A percentile compares a stretch with the other conserved stretches of the same genome.
These are phyloP conservation scores for Venustaconcha ellipsiformis DNA, from an alignment of 1,140 invertebrate species.

Conservation along the genomic window DNA sequence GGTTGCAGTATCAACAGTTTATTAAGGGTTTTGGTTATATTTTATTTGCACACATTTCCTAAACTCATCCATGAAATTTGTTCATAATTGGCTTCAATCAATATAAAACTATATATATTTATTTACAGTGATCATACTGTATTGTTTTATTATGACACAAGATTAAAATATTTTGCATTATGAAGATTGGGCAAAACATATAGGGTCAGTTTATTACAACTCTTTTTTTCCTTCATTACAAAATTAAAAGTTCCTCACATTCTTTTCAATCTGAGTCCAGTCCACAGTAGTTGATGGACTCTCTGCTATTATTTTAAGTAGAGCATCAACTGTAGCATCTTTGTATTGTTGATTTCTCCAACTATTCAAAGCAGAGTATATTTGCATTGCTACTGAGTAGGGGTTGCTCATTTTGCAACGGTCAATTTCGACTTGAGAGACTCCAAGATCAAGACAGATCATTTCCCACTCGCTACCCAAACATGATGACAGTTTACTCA, in stretches of 20 bases:
- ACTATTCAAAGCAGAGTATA: constrained; percentile 19
- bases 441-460: constrained; percentile 10
- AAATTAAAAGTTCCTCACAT: constrained; percentile 5
- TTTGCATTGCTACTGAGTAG: constrained; percentile 10
- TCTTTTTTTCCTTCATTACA: no score
- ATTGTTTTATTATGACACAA: no score
- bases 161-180: no score
- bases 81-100: no score
- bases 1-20: no score
- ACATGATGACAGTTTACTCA: constrained; percentile 18
- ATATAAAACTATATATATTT: no score
- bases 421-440: constrained; percentile 16
- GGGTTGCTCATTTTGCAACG: constrained; percentile 29
- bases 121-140: no score
- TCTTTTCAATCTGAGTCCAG: constrained; percentile 10
- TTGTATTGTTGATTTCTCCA: constrained; percentile 8
- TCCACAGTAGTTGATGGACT: constrained; percentile 23
- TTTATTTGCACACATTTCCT: no score
- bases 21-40: no score
- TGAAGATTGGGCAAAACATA: no score
- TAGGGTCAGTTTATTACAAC: no score
- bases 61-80: no score
- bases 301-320: constrained; percentile 6
- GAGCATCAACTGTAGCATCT: constrained; percentile 8
- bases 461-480: constrained; percentile 25